phyloP scores from a whole-genome alignment of 2,797 vertebrate species.

The Champsocephalus esox region DNA sequence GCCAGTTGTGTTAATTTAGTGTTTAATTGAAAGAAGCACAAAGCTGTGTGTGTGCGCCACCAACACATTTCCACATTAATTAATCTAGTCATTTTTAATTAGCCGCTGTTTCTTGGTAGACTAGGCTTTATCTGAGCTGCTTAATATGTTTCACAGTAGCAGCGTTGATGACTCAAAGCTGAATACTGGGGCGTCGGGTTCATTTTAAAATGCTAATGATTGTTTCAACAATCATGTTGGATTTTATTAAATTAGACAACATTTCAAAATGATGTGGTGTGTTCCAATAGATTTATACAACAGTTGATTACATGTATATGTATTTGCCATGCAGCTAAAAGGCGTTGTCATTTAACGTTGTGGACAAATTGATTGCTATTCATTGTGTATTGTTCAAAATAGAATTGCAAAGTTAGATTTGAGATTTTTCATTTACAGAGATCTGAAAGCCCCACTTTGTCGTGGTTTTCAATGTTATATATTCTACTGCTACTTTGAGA shows the following conservation, averaged over 20 bases:
- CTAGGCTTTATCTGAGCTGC: conserved; percentile 70
- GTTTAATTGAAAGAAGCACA: conserved; percentile 64
- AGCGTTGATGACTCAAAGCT: conserved; percentile 44
- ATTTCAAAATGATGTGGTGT: conserved; percentile 27
- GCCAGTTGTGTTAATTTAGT: conserved; percentile 26
- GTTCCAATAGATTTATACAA: neutral
- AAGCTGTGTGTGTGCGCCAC: conserved; percentile 34
- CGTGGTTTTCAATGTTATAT: neutral
- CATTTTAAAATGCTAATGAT: conserved; percentile 62
- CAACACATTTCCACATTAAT: conserved; percentile 80
- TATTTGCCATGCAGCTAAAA: neutral
- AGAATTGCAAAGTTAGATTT: neutral
- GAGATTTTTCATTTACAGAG: neutral
- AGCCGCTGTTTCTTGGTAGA: conserved; percentile 73
- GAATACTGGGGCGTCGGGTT: conserved; percentile 56
- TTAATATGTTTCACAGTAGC: conserved; percentile 69
- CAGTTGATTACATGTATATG: neutral
- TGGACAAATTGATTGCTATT: neutral
- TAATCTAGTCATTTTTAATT: conserved; percentile 83
- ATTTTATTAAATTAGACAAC: conserved; percentile 40
- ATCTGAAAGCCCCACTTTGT: neutral
- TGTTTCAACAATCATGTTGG: conserved; percentile 64
- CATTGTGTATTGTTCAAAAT: neutral
- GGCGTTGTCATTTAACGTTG: neutral
- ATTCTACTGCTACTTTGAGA: neutral